Evolutionary conservation across 2,113 vertebrate species (phyloP), one percentile per base, ranked within the genome.

Genomic region (Zingel zingel): DNA sequence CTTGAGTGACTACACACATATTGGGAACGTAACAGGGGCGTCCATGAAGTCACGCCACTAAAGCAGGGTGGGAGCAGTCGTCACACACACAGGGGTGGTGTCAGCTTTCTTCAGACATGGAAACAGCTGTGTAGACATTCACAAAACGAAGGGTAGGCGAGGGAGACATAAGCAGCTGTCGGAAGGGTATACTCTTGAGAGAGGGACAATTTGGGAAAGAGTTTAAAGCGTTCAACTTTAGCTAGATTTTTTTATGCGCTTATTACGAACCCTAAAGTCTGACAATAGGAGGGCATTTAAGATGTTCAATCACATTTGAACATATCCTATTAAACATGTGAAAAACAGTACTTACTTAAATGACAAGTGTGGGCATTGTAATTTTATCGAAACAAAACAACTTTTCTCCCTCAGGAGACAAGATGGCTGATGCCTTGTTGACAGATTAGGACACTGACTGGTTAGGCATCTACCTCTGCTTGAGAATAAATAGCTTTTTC

Each of bases 61-160:
- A 74, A 76, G 56, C 30, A 57, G 83, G 83, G 68, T 63, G 69
- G 82, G 81, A 79, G 82, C 86, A 75, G 86, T 74, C 81, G 65
- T 79, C 82, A 65, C 81, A 80, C 81, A 80, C 81, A 77, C 43
- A 77, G 66, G 90, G 88, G 89, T 61, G 93, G 92, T 94, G 90
- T 95, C 89, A 6, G 75, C 80, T 95, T 94, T 93, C 91, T 50
- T 85, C 86, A 30, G 3, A 87, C 80, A 77, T 83, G 83, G 91
- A 89, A 95, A 94, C 93, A 94, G 92, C 94, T 93, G 92, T 90
- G 87, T 77, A 89, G 86, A 93, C 89, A 82, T 50, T 80, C 77
- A 69, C 48, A 76, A 62, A 90, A 84, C 33, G 14, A 47, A 81
- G 65, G 78, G 83, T 13, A 78, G 79, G 70, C 51, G 45, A 47